A percentile compares a stretch with the other conserved stretches of the same genome.
Conservation (phyloP, 2,797 vertebrate genomes). For the Syndactyla subalaris region DNA sequence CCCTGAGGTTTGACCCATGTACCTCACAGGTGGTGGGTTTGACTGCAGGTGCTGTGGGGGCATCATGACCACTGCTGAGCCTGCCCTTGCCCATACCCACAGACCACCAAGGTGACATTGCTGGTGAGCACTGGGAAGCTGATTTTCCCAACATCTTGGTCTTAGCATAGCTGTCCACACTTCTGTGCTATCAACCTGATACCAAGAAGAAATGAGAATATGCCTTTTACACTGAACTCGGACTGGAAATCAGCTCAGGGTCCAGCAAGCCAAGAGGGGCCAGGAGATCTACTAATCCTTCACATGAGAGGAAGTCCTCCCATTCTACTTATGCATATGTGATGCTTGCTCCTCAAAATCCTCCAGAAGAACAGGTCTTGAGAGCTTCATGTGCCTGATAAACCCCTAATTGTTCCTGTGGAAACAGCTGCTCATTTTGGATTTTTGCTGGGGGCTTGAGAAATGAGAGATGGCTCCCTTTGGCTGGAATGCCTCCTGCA, state of each 20-base stretch:
- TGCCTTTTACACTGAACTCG: not conserved
- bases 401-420: not conserved
- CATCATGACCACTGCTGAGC: not conserved
- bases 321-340: not conserved
- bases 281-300: not conserved
- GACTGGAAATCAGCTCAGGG: not conserved
- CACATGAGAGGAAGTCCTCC: not conserved
- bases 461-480: not conserved
- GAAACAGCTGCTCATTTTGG: not conserved
- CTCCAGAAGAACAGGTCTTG: accelerated
- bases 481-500: not conserved
- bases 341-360: not conserved
- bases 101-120: too few species aligned
- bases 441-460: not conserved
- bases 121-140: not conserved
- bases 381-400: accelerated
- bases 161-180: not conserved
- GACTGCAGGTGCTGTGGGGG: accelerated
- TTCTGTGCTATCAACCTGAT: not conserved
- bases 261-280: not conserved
- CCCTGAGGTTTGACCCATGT: not conserved
- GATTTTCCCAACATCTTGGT: not conserved
- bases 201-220: not conserved
- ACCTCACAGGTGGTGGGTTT: not conserved
- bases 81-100: not conserved